A percentile compares a stretch with the other conserved stretches of the same genome.
Evolutionary conservation across 2,797 vertebrate genomes (phyloP).

Genomic region (Mus spretus): DNA sequence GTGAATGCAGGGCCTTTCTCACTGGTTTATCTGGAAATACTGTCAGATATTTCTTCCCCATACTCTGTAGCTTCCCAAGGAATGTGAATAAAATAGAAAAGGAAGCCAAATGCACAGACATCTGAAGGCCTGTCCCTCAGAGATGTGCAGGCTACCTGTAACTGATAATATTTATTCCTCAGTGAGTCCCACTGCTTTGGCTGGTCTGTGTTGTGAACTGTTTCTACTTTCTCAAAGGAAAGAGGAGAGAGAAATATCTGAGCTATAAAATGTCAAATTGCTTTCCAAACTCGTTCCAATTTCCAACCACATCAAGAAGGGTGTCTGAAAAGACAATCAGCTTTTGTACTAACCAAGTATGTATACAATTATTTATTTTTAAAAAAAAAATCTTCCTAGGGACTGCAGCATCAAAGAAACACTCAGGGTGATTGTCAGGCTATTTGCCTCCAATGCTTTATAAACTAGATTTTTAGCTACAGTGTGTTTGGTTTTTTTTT

Average conservation of each 20-base stretch:
- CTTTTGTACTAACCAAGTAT: conserved; percentile 86
- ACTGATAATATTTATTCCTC: conserved; percentile 85
- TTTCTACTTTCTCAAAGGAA: conserved; percentile 87
- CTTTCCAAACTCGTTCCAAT: conserved; percentile 89
- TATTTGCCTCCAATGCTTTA: conserved; percentile 74
- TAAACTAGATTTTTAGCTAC: conserved; percentile 85
- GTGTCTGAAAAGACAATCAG: conserved; percentile 90
- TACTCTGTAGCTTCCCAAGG: conserved; percentile 68
- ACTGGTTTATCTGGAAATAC: conserved; percentile 24
- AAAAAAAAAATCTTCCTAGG: conserved; percentile 68
- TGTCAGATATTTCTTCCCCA: neutral
- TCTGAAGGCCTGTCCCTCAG: conserved; percentile 75
- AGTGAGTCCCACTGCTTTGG: conserved; percentile 87
- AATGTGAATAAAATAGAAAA: conserved; percentile 47
- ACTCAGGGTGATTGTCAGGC: conserved; percentile 71
- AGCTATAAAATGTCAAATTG: conserved; percentile 90
- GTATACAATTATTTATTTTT: conserved; percentile 84
- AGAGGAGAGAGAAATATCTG: conserved; percentile 88
- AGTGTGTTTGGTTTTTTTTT: conserved; percentile 36
- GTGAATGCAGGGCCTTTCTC: conserved; percentile 67
- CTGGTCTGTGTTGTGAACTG: conserved; percentile 83
- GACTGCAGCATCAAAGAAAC: conserved; percentile 83
- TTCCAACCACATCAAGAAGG: conserved; percentile 91
- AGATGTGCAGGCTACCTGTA: conserved; percentile 83
- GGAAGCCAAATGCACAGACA: conserved; percentile 76